phyloP scores from a whole-genome alignment of 2,797 vertebrate genomes.

The Molossus molossus region DNA sequence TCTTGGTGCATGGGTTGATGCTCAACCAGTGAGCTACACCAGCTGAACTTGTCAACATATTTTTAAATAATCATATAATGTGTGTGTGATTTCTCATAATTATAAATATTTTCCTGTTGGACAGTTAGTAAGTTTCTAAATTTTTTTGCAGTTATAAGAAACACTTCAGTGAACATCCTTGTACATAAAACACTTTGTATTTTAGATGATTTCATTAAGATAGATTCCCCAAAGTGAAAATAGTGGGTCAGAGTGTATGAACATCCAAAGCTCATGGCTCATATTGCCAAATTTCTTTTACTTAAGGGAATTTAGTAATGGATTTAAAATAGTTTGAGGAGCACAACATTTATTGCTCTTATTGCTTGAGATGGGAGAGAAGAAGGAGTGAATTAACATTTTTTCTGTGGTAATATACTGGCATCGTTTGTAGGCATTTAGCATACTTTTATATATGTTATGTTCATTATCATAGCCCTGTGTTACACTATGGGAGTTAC shows the following conservation, averaged over 20 bases:
- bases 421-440: slow-evolving; percentile 56
- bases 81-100: slow-evolving; percentile 67
- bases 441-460: not conserved
- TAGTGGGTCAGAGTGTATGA: slow-evolving; percentile 13
- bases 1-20: too few species aligned
- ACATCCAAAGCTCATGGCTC: not conserved
- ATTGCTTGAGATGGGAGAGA: not conserved
- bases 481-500: slow-evolving; percentile 9
- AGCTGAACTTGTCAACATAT: not conserved
- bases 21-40: too few species aligned
- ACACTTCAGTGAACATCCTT: slow-evolving; percentile 21
- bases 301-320: slow-evolving; percentile 61
- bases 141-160: slow-evolving; percentile 52
- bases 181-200: not conserved
- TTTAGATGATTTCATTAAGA: slow-evolving; percentile 49
- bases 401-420: not conserved
- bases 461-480: slow-evolving; percentile 13
- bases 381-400: not conserved
- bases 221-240: slow-evolving; percentile 53
- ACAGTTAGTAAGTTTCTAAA: slow-evolving; percentile 47
- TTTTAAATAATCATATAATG: slow-evolving; percentile 1
- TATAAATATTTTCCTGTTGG: slow-evolving; percentile 52
- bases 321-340: slow-evolving; percentile 51
- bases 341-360: not conserved
- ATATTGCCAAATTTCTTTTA: slow-evolving; percentile 48